Evolutionary conservation across 2,888 invertebrate genomes (phyloP), one percentile per base, ranked within the genome.

Genomic region (Dicyrtomina minuta): DNA sequence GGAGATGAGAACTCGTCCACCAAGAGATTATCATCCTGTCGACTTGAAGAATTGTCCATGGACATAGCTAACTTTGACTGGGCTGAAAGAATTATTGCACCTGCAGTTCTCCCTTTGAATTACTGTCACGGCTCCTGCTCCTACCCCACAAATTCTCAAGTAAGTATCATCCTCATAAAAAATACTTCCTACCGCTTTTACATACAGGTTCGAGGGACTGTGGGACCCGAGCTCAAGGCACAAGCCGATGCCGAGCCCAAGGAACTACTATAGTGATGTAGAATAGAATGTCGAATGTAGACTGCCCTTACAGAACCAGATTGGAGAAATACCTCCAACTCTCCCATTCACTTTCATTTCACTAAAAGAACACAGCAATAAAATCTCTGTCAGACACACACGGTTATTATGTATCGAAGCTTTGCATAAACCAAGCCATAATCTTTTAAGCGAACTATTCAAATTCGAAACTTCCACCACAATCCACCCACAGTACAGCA

Each of bases 51-150:
- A 62, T 44, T 62, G 44, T 66, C 66, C 13, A 44, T 66, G 44
- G 66, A 66, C 46, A 56, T 43, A 17, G 55, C 44, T 4, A 43
- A 55, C 27, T 51, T 61, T 20, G 61, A 53, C 26, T 68, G 68
- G 68, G 43, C 61, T 13, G 61, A 53, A 22, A 51, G 53, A 61
- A 61, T 68, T 13, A 68, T 68, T 24, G 68, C 68, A 61, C 68
- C 68, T 61, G 68, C 61, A 53, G 43, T 61, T 53, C 61, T 68
- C 15, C 68, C 68, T 24, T 26, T 68, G 41, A 62, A 68, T 55
- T 61, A 68, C 53, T 68, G 68, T 60, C 22, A 53, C 0, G 68
- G 68, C 12, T 15, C 53, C 17, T 68, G 68, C 55, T 66, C 55
- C 44, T 62, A 46, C 8, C 41, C 17, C n/a, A 33, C 33, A 43